Evolutionary conservation across 1,140 invertebrate species (phyloP), one percentile per base, ranked within the genome.

Genomic region (Calliopsis andreniformis): DNA sequence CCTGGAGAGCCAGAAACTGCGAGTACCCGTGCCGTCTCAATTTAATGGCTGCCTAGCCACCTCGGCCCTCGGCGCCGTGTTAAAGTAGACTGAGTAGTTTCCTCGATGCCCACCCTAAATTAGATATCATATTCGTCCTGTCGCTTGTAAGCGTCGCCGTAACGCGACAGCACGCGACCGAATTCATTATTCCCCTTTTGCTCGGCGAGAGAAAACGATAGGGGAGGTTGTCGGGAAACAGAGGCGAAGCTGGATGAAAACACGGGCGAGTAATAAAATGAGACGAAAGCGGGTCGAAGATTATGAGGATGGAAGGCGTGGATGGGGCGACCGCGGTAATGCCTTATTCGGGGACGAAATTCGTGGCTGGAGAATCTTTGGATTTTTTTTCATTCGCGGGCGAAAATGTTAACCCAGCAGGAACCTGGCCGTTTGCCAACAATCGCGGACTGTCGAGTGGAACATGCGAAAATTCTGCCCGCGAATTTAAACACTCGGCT

Each of bases 351-450:
- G 20, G 53, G 49, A 35, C 66, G 35, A 39, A 58, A 43, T 20
- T 51, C 39, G 39, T 18, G 35, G n/a, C 14, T 23, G n/a, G 20
- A 25, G n/a, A 58, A 56, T 75, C 63, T 58, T 75, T 58, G 42
- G 30, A 66, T n/a, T 32, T 35, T 51, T 66, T 66, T 56, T 56
- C 64, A 39, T 68, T 51, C 64, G 16, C 56, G 23, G 16, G 14
- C 32, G 73, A 82, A 87, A 87, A 86, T 88, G 87, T 88, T 89
- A 89, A 89, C 89, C 85, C 76, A 61, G 63, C 62, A 62, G 53
- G 73, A 71, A 80, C 73, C 86, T 89, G 87, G 88, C 80, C 45
- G 63, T 23, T 58, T 32, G 86, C 88, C 88, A 89, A 80, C 64
- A 55, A 85, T 76, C 71, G 78, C 76, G 76, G 77, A 78, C 77